phyloP scores from a whole-genome alignment of 2,113 vertebrate species.

The Narcine bancroftii region DNA sequence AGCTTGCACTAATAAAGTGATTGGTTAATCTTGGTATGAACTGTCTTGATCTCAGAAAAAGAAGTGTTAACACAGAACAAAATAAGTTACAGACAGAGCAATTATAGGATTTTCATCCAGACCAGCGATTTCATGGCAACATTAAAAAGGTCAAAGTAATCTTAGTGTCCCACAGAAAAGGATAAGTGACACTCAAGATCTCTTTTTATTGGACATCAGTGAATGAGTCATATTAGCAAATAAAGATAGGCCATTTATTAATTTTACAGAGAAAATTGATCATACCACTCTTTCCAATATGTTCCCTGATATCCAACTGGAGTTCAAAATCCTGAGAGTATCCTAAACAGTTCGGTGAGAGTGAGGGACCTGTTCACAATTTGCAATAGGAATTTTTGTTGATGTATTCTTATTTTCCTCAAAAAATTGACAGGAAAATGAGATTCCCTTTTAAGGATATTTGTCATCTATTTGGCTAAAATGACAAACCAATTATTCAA shows the following conservation, averaged over 20 bases:
- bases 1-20: not conserved
- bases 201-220: not conserved
- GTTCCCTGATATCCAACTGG: not conserved
- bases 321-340: not conserved
- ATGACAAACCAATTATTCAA: not conserved
- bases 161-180: not conserved
- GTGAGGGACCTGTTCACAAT: not conserved
- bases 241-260: not conserved
- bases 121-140: not conserved
- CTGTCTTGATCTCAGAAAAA: not conserved
- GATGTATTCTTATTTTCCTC: not conserved
- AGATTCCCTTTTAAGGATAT: not conserved
- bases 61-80: not conserved
- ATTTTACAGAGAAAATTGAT: constrained; percentile 31
- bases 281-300: not conserved
- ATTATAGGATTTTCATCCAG: not conserved
- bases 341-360: not conserved
- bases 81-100: not conserved
- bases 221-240: not conserved
- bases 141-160: constrained; percentile 10
- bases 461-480: not conserved
- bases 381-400: not conserved
- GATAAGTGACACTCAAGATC: not conserved
- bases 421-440: no score
- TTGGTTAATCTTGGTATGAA: not conserved